Evolutionary conservation across 2,797 vertebrate genomes (phyloP), one percentile per base, ranked within the genome.

Genomic region (Acestrorhynchus altus): DNA sequence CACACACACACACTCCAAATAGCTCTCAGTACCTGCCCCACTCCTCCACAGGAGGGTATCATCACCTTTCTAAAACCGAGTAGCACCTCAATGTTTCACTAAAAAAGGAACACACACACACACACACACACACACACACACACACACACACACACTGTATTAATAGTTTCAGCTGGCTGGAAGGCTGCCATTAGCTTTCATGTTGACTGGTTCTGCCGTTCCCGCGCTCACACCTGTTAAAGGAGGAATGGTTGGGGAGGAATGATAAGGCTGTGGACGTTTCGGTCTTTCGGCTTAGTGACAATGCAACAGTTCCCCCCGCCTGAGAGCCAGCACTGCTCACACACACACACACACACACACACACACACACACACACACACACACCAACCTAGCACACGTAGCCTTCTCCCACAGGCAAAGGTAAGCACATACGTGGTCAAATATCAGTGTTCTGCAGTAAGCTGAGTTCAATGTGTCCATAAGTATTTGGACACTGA

Each of bases 171-270:
- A 44, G 31, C 64, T 42, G 68, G 67, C 20, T 79, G 69, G 52
- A 66, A 4, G n/a, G 20, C 9, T 49, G 69, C 64, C 39, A 20
- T 67, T 77, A 10, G 28, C 70, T 60, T 61, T 56, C n/a, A 46
- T 16, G 28, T 51, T 47, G 3, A 1, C 47, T 65, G 6, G 40
- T 13, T 52, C 24, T 51, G 26, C 49, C 26, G 13, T 57, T 73
- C 22, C 52, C 61, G 22, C 31, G 0, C 44, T 52, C 61, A 61
- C 83, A 88, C 81, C 73, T 83, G 86, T 86, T 75, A 16, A 73
- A 31, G 59, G 69, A 82, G 71, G 4, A 24, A 52, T 74, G 70
- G 77, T 73, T 77, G 22, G 82, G 51, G 76, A 52, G 46, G 47
- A 44, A 72, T 35, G 44, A 39, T 47, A 84, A 79, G 67, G 66